A percentile compares a stretch with the other conserved stretches of the same genome.
Conservation (phyloP, 2,797 vertebrate genomes). For the Enteromius treurensis region DNA sequence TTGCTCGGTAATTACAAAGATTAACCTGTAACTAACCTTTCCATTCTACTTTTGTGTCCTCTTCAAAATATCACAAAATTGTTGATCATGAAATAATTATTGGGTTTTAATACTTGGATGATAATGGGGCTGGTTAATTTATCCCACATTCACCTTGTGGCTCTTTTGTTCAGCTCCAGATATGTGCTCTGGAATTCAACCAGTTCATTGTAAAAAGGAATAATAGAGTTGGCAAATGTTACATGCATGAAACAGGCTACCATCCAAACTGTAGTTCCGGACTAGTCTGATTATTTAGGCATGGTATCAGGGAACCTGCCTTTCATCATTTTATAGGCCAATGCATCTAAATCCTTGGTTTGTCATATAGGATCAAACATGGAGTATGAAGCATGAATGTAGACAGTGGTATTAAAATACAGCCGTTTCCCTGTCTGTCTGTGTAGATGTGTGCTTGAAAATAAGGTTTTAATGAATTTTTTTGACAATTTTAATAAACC, state of each 20-base stretch:
- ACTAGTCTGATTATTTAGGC: not conserved
- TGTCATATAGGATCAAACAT: not conserved
- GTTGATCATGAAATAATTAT: conserved; percentile 25
- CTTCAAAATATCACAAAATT: conserved; percentile 10
- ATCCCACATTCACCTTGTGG: not conserved
- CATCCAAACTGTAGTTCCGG: conserved; percentile 5
- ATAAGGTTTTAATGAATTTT: conserved; percentile 15
- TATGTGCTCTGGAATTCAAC: conserved; percentile 22
- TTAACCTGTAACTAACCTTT: conserved; percentile 28
- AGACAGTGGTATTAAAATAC: not conserved
- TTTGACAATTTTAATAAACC: conserved; percentile 33
- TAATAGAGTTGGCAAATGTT: conserved; percentile 25
- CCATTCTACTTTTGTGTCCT: conserved; percentile 20
- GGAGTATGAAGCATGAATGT: not conserved
- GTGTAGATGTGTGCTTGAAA: not conserved
- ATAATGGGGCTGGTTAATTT: conserved; percentile 10
- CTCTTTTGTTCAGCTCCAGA: conserved; percentile 22
- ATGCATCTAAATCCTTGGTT: not conserved
- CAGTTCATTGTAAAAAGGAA: not conserved
- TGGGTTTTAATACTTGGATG: conserved; percentile 21
- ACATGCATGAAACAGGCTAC: conserved; percentile 3
- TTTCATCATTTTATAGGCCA: not conserved
- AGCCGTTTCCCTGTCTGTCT: too few species aligned
- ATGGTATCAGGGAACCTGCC: not conserved
- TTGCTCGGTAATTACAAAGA: conserved; percentile 24